Percentiles rank a stretch among this genome's conserved stretches.
phyloP scores from a whole-genome alignment of 1,140 invertebrate species.

The Maconellicoccus hirsutus region DNA sequence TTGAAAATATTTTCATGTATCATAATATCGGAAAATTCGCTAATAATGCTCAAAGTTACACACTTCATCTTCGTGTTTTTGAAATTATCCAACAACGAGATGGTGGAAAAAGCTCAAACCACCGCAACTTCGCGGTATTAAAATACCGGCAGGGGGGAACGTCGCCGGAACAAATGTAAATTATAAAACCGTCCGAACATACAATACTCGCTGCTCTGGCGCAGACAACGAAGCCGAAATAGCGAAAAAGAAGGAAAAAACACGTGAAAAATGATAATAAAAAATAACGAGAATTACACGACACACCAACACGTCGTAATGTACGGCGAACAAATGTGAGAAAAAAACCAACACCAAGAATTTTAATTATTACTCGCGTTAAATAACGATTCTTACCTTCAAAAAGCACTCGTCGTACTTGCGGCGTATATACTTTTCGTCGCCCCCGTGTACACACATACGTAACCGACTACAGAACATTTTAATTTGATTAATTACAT shows the following conservation, averaged over 20 bases:
- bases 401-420: slow-evolving; percentile 4
- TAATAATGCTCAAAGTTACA: too few relatives aligned
- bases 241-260: too few relatives aligned
- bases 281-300: neutral
- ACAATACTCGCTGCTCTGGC: neutral
- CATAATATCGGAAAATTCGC: too few relatives aligned
- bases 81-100: too few relatives aligned
- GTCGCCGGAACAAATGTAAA: slow-evolving; percentile 3
- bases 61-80: too few relatives aligned
- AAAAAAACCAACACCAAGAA: neutral
- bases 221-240: too few relatives aligned
- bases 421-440: neutral
- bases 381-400: slow-evolving; percentile 9
- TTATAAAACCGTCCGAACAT: neutral
- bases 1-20: too few relatives aligned
- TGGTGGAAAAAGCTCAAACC: too few relatives aligned
- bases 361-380: slow-evolving; percentile 9
- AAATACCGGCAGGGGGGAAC: too few relatives aligned
- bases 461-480: neutral
- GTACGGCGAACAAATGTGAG: neutral
- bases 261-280: slow-evolving; percentile 1
- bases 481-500: slow-evolving; percentile 10
- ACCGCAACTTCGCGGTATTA: too few relatives aligned
- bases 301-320: too few relatives aligned
- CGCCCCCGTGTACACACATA: too few relatives aligned